A percentile compares a stretch with the other conserved stretches of the same genome.
phyloP scores from a whole-genome alignment of 2,797 vertebrate species.

The Gouania willdenowi region DNA sequence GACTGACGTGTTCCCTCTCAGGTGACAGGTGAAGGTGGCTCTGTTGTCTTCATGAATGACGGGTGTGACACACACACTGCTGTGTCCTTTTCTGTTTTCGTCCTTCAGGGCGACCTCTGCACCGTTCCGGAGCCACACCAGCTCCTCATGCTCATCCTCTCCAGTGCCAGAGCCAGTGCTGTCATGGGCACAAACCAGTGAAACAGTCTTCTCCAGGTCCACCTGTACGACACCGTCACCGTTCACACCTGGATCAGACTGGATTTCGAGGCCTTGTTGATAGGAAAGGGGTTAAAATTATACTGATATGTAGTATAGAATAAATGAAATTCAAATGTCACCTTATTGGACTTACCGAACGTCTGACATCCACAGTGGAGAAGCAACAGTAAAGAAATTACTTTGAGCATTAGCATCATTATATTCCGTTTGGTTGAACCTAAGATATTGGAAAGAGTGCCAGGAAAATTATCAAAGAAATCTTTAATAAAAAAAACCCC shows the following conservation, averaged over 20 bases:
- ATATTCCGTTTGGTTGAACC: no score
- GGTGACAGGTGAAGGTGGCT: conserved; percentile 80
- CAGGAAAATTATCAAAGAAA: no score
- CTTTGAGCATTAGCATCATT: no score
- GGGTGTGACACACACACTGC: conserved; percentile 80
- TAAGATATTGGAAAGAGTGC: no score
- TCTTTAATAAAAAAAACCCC: no score
- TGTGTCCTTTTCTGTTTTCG: conserved; percentile 75
- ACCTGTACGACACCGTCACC: conserved; percentile 35
- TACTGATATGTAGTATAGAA: no score
- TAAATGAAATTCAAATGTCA: no score
- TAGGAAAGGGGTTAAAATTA: not conserved
- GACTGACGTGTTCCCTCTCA: conserved; percentile 57
- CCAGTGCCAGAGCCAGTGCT: not conserved
- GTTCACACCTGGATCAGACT: conserved; percentile 1
- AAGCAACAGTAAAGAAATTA: no score
- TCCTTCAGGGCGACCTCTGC: conserved; percentile 63
- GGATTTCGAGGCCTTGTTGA: conserved; percentile 35
- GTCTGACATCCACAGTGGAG: no score
- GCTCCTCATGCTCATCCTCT: conserved; percentile 48
- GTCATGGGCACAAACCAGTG: conserved; percentile 53
- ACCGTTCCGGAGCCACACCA: conserved; percentile 83
- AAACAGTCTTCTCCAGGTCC: conserved; percentile 34
- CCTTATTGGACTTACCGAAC: no score
- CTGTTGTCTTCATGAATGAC: conserved; percentile 71